Evolutionary conservation across 2,113 vertebrate species (phyloP).

Genomic region (Neolamprologus falcicula): DNA sequence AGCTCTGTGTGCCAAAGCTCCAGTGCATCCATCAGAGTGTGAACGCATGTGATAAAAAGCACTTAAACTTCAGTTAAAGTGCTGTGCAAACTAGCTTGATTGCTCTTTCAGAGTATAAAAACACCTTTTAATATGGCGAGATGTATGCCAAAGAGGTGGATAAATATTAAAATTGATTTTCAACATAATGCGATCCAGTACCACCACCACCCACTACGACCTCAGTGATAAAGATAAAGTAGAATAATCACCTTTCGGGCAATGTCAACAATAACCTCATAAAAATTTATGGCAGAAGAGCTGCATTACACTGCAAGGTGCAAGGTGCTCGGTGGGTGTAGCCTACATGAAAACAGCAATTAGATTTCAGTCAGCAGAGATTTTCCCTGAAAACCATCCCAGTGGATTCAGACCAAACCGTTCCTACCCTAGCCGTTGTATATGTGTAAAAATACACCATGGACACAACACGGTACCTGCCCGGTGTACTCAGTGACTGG

Average conservation of each 20-base stretch:
- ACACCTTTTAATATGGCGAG: no score
- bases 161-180: background rate
- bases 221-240: background rate
- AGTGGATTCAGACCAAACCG: background rate
- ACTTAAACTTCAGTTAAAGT: background rate
- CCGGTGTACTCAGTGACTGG: conserved; percentile 62
- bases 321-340: background rate
- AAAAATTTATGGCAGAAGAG: background rate
- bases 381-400: background rate
- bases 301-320: background rate
- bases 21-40: background rate
- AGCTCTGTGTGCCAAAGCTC: background rate
- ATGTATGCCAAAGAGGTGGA: background rate
- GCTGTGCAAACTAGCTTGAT: background rate
- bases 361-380: background rate
- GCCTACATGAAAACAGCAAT: background rate
- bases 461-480: conserved; percentile 24
- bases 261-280: background rate
- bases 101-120: background rate
- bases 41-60: background rate
- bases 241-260: background rate
- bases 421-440: fast-evolving
- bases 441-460: background rate
- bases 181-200: background rate
- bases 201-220: background rate